A percentile compares a stretch with the other conserved stretches of the same genome.
phyloP scores from a whole-genome alignment of 64 coral and sea anemone species.

The Anthopleura sola region DNA sequence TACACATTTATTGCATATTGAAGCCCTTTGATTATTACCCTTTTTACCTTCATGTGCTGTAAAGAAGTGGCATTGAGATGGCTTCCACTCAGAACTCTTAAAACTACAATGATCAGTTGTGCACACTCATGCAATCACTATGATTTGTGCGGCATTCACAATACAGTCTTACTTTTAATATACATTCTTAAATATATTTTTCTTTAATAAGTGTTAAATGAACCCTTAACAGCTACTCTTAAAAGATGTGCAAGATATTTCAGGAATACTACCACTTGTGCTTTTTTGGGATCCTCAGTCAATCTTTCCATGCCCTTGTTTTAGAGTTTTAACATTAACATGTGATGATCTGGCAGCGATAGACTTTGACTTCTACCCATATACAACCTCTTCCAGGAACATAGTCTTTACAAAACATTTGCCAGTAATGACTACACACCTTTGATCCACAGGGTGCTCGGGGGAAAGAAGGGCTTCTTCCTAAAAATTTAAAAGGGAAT shows the following conservation, averaged over 20 bases:
- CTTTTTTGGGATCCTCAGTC: background rate
- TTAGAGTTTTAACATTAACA: background rate
- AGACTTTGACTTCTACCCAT: slow-evolving; percentile 4
- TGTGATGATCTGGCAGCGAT: background rate
- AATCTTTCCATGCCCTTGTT: background rate
- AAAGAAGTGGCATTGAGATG: no score
- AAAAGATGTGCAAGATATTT: background rate
- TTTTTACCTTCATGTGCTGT: no score
- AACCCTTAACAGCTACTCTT: background rate
- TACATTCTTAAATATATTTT: slow-evolving; percentile 3
- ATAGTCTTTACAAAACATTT: slow-evolving; percentile 1
- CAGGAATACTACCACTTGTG: background rate
- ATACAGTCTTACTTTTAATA: background rate
- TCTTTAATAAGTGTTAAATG: background rate
- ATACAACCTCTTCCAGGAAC: slow-evolving; percentile 3
- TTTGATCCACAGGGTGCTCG: background rate
- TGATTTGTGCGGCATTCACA: no score
- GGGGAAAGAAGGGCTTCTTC: background rate
- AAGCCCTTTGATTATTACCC: no score
- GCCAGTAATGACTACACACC: background rate
- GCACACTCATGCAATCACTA: no score
- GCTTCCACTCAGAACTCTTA: no score
- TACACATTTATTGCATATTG: no score
- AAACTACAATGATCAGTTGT: no score
- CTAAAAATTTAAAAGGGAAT: background rate